A percentile compares a stretch with the other conserved stretches of the same genome.
Conservation (phyloP, 2,113 vertebrate species). For the Lanius collurio region DNA sequence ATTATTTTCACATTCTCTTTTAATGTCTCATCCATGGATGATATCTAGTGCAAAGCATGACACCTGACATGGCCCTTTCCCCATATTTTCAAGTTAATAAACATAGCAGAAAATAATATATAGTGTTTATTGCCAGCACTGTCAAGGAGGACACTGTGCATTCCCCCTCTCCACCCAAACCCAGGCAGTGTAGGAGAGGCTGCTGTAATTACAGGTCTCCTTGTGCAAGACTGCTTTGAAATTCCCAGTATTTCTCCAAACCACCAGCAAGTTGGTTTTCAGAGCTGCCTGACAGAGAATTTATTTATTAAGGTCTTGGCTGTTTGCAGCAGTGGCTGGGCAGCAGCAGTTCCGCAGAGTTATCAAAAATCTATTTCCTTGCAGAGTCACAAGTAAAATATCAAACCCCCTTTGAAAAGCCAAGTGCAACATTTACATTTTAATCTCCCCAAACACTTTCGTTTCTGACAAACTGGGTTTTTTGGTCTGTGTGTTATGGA, state of each 20-base stretch:
- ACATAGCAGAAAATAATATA: neutral
- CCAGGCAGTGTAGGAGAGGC: neutral
- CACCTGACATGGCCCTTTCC: neutral
- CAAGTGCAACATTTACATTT: slow-evolving; percentile 69
- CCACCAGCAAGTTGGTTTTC: slow-evolving; percentile 10
- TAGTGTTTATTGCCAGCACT: neutral
- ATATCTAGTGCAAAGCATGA: neutral
- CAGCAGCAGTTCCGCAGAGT: slow-evolving; percentile 38
- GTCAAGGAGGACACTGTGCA: neutral
- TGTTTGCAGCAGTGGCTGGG: slow-evolving; percentile 1
- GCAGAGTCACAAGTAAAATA: slow-evolving; percentile 42
- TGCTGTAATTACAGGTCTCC: neutral
- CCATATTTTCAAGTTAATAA: neutral
- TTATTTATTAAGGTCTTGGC: slow-evolving; percentile 62
- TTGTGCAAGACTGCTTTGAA: slow-evolving; percentile 2
- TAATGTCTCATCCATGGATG: neutral
- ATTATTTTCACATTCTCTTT: neutral
- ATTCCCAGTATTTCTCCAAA: slow-evolving; percentile 19
- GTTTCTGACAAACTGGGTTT: slow-evolving; percentile 51
- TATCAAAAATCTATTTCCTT: slow-evolving; percentile 69
- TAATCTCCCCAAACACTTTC: slow-evolving; percentile 54
- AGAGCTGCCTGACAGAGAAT: slow-evolving; percentile 25
- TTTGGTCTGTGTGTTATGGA: neutral
- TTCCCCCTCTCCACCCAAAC: neutral
- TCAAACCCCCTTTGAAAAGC: slow-evolving; percentile 48